phyloP scores from a whole-genome alignment of 1,140 invertebrate species.

The Papilio dardanus region DNA sequence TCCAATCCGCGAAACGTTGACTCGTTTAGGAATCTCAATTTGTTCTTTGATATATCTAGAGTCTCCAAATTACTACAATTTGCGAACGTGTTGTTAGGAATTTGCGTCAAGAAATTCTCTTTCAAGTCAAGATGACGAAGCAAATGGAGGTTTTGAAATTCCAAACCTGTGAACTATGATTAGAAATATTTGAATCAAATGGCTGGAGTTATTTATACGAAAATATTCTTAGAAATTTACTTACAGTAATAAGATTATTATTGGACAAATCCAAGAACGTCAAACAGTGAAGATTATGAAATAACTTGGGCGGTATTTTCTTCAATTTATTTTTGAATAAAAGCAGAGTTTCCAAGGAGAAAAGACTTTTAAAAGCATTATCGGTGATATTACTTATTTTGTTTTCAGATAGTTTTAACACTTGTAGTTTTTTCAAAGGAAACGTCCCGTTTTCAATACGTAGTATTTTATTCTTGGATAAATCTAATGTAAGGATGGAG shows the following conservation, averaged over 20 bases:
- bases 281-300: constrained; percentile 67
- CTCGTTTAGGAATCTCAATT: constrained; percentile 78
- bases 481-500: constrained; percentile 83
- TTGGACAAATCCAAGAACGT: constrained; percentile 73
- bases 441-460: constrained; percentile 83
- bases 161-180: constrained; percentile 68
- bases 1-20: constrained; percentile 71
- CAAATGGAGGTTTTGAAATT: constrained; percentile 67
- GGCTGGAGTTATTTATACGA: not conserved
- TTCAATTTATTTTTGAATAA: constrained; percentile 84
- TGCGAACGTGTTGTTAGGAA: constrained; percentile 83
- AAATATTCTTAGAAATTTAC: constrained; percentile 44
- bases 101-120: constrained; percentile 80
- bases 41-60: constrained; percentile 84
- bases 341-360: constrained; percentile 82
- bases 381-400: constrained; percentile 83
- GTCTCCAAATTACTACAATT: constrained; percentile 82
- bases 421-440: constrained; percentile 82
- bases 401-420: constrained; percentile 85
- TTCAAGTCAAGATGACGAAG: constrained; percentile 74
- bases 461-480: constrained; percentile 84
- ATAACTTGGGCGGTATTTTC: constrained; percentile 62
- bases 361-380: constrained; percentile 82
- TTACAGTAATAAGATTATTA: constrained; percentile 71
- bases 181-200: constrained; percentile 10